Evolutionary conservation across 2,113 vertebrate species (phyloP).

Genomic region (Catharus bicknelli): DNA sequence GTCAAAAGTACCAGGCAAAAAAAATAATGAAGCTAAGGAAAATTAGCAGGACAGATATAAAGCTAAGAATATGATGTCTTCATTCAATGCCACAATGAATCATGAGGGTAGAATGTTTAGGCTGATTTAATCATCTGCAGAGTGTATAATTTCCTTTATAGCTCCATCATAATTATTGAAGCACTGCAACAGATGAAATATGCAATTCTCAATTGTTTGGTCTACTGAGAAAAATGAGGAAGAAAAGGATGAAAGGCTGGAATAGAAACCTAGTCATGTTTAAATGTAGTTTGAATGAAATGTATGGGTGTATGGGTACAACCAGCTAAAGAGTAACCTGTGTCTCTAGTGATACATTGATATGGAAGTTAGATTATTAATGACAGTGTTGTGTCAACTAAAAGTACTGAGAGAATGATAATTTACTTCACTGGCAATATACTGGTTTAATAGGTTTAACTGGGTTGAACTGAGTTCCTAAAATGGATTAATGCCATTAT

Average conservation of each 20-base stretch:
- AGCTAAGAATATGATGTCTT: constrained; percentile 35
- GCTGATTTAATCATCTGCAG: constrained; percentile 25
- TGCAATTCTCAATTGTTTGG: constrained; percentile 1
- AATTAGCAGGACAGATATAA: constrained; percentile 57
- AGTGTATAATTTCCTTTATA: constrained; percentile 38
- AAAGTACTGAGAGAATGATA: not conserved
- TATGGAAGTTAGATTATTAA: not conserved
- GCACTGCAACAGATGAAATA: constrained; percentile 9
- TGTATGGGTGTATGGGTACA: not conserved
- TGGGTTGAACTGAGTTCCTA: not conserved
- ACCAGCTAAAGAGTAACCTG: not conserved
- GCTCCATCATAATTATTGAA: constrained; percentile 45
- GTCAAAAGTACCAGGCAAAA: constrained; percentile 36
- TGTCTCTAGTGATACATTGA: not conserved
- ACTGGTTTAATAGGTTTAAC: not conserved
- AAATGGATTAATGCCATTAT: not conserved
- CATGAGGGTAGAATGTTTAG: constrained; percentile 44
- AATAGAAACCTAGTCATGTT: not conserved
- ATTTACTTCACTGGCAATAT: not conserved
- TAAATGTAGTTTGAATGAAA: not conserved
- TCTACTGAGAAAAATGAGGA: not conserved
- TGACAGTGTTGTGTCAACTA: not conserved
- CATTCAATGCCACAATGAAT: constrained; percentile 33
- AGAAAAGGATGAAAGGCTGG: not conserved
- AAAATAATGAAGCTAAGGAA: constrained; percentile 35